Percentiles rank a stretch among this genome's conserved stretches.
Evolutionary conservation across 2,797 vertebrate species (phyloP).

Genomic region (Intellagama lesueurii): DNA sequence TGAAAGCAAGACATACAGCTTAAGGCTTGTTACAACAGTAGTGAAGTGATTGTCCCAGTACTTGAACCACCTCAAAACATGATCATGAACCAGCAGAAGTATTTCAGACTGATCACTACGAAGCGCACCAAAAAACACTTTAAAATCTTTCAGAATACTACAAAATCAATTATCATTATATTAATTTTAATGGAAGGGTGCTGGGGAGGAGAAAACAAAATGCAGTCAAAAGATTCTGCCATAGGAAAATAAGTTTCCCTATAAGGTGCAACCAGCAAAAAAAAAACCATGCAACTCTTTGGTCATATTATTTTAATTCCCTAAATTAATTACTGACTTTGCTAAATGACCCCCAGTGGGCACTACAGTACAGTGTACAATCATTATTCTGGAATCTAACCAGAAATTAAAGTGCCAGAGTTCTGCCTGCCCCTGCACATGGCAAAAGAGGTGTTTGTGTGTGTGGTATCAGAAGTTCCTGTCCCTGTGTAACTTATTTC

Average conservation of each 20-base stretch:
- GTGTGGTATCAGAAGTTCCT: slow-evolving; percentile 2
- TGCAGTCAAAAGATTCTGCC: slow-evolving; percentile 34
- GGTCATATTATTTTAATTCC: slow-evolving; percentile 30
- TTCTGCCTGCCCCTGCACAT: slow-evolving; percentile 6
- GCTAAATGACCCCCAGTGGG: slow-evolving; percentile 32
- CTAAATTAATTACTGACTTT: slow-evolving; percentile 39
- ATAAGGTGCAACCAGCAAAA: slow-evolving; percentile 36
- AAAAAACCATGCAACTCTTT: not conserved
- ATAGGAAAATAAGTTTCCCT: not conserved
- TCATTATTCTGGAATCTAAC: slow-evolving; percentile 28
- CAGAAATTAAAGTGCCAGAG: slow-evolving; percentile 43
- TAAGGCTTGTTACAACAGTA: not conserved
- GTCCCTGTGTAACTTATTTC: not conserved
- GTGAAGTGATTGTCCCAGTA: not conserved
- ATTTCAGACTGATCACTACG: not conserved
- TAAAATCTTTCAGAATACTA: slow-evolving; percentile 22
- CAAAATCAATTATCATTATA: slow-evolving; percentile 45
- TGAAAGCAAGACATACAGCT: slow-evolving; percentile 25
- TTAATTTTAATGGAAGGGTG: not conserved
- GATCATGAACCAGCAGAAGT: not conserved
- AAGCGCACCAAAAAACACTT: not conserved
- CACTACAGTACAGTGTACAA: slow-evolving; percentile 36
- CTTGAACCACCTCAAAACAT: not conserved
- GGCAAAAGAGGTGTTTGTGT: not conserved
- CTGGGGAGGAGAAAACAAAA: not conserved